Percentiles rank a stretch among this genome's conserved stretches.
phyloP scores from a whole-genome alignment of 2,797 vertebrate species.

The Micropoecilia bifurca region DNA sequence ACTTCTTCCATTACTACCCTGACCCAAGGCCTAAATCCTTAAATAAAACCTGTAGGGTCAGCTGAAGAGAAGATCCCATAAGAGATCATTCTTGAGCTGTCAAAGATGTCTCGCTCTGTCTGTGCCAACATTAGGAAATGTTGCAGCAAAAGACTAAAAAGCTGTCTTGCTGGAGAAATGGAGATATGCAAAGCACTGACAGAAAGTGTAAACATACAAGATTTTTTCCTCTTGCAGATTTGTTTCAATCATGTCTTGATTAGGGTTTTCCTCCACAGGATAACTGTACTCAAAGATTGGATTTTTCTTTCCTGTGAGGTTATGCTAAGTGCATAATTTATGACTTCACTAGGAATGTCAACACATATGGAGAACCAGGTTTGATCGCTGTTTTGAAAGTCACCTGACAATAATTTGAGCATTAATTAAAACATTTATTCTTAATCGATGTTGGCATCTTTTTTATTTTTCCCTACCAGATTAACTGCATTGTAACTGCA shows the following conservation, averaged over 20 bases:
- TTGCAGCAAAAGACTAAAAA: neutral
- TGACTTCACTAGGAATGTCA: neutral
- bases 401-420: neutral
- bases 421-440: constrained; percentile 4
- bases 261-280: neutral
- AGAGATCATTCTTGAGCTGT: neutral
- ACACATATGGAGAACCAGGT: neutral
- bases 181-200: neutral
- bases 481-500: neutral
- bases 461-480: constrained; percentile 18
- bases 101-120: neutral
- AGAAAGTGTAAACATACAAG: neutral
- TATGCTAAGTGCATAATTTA: neutral
- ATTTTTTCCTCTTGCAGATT: neutral
- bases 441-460: neutral
- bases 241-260: neutral
- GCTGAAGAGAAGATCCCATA: neutral
- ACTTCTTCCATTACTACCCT: neutral
- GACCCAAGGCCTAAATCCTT: neutral
- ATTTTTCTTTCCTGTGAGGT: neutral
- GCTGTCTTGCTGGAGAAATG: neutral
- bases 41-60: neutral
- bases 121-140: neutral
- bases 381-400: constrained; percentile 10
- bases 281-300: neutral